A percentile compares a stretch with the other conserved stretches of the same genome.
These are phyloP conservation scores for Pandemis cinnamomeana DNA, from an alignment of 2,888 invertebrate species.

Conservation along the genomic window DNA sequence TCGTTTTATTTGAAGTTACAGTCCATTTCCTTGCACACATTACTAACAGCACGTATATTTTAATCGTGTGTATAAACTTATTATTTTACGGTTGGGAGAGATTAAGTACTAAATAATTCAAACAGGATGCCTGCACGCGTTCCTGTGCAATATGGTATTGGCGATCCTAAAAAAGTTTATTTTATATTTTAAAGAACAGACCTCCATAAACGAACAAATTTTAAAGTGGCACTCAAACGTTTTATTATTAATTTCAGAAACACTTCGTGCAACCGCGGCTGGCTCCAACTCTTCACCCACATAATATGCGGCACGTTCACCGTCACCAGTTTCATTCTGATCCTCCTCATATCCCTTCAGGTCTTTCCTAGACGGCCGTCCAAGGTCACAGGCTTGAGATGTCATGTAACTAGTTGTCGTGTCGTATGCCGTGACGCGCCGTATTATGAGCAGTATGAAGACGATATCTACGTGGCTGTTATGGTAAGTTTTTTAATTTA, in stretches of 20 bases:
- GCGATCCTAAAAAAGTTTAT: too few relatives aligned
- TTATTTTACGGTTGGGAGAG: too few relatives aligned
- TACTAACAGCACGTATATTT: too few relatives aligned
- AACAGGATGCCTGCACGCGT: too few relatives aligned
- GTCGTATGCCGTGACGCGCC: conserved; percentile 61
- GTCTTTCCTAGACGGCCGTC: conserved; percentile 20
- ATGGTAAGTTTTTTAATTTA: conserved; percentile 54
- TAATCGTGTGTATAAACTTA: too few relatives aligned
- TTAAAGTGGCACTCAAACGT: neutral
- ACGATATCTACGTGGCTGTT: conserved; percentile 59
- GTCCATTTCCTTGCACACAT: too few relatives aligned
- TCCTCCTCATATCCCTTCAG: conserved; percentile 63
- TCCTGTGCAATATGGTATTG: too few relatives aligned
- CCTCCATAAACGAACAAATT: neutral
- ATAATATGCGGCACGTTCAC: conserved; percentile 67
- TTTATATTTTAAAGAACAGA: too few relatives aligned
- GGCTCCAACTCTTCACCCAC: conserved; percentile 69
- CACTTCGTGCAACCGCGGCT: conserved; percentile 71
- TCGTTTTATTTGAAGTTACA: too few relatives aligned
- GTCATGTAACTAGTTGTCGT: conserved; percentile 55
- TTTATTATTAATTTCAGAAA: conserved; percentile 53
- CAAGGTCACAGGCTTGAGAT: conserved; percentile 44
- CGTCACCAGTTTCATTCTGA: conserved; percentile 69
- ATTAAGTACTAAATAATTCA: too few relatives aligned
- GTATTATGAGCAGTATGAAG: conserved; percentile 54